These are phyloP conservation scores for Ditylenchus dipsaci DNA, from an alignment of 1,140 invertebrate genomes.

Conservation along the genomic window DNA sequence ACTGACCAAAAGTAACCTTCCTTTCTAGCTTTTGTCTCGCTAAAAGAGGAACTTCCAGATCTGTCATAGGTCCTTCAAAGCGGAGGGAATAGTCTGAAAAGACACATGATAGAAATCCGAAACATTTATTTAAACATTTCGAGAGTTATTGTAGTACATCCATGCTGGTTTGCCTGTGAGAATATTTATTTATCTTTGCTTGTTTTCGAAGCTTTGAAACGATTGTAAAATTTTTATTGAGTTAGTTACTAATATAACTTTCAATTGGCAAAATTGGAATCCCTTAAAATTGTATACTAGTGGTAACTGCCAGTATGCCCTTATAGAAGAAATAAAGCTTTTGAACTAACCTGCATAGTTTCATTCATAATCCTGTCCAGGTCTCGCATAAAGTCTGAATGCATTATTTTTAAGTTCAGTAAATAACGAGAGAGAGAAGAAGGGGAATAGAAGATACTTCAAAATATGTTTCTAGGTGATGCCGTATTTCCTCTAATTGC, in stretches of 20 bases:
- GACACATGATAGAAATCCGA: slow-evolving; percentile 1
- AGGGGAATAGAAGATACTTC: no score
- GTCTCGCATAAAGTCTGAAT: slow-evolving; percentile 40
- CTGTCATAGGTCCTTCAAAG: slow-evolving; percentile 22
- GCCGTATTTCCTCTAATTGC: no score
- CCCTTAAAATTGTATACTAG: no score
- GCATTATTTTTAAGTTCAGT: neutral
- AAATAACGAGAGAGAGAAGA: no score
- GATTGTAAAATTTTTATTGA: no score
- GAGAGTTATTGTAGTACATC: neutral
- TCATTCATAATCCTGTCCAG: slow-evolving; percentile 40
- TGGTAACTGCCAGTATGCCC: no score
- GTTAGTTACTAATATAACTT: neutral
- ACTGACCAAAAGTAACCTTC: slow-evolving; percentile 43
- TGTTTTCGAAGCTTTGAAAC: neutral
- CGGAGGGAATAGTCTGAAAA: slow-evolving; percentile 20
- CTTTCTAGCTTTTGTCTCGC: slow-evolving; percentile 47
- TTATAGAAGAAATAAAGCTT: neutral
- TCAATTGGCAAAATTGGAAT: neutral
- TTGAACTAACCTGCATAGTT: slow-evolving; percentile 31
- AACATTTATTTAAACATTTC: no score
- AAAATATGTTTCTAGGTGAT: no score
- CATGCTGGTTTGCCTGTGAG: neutral
- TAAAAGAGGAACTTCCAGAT: slow-evolving; percentile 40
- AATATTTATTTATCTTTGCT: neutral